Evolutionary conservation across 2,888 invertebrate species (phyloP).

Genomic region (Criorhina ranunculi): DNA sequence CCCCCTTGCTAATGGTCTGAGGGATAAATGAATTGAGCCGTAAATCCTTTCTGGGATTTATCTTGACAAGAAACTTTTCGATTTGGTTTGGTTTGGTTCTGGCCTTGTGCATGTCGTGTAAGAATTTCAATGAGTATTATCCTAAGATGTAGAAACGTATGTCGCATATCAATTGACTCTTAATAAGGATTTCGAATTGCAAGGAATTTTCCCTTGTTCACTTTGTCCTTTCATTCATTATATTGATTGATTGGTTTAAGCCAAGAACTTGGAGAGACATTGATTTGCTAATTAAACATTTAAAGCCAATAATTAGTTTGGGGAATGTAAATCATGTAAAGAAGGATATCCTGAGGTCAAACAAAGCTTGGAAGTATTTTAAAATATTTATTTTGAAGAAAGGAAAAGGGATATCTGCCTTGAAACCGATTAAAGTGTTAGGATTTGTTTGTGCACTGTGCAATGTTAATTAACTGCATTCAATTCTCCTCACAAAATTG

Average conservation of each 20-base stretch:
- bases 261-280: slow-evolving; percentile 5
- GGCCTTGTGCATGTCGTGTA: slow-evolving; percentile 37
- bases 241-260: slow-evolving; percentile 51
- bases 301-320: slow-evolving; percentile 17
- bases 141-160: slow-evolving; percentile 63
- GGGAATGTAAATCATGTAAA: slow-evolving; percentile 14
- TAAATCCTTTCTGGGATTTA: slow-evolving; percentile 83
- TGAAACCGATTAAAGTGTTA: no score
- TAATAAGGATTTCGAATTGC: slow-evolving; percentile 58
- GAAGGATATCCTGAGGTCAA: not conserved
- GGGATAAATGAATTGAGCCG: slow-evolving; percentile 82
- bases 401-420: no score
- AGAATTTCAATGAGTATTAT: slow-evolving; percentile 68
- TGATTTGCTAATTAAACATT: slow-evolving; percentile 58
- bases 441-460: no score
- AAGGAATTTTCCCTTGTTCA: slow-evolving; percentile 12
- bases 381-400: no score
- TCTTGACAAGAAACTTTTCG: slow-evolving; percentile 67
- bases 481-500: no score
- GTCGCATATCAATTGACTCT: slow-evolving; percentile 76
- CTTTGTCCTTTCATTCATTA: slow-evolving; percentile 7
- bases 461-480: no score
- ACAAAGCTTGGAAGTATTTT: no score
- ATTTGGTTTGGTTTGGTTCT: slow-evolving; percentile 36
- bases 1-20: slow-evolving; percentile 64